Conservation (phyloP, 2,113 vertebrate species). For the Poeciliopsis turrubarensis region DNA sequence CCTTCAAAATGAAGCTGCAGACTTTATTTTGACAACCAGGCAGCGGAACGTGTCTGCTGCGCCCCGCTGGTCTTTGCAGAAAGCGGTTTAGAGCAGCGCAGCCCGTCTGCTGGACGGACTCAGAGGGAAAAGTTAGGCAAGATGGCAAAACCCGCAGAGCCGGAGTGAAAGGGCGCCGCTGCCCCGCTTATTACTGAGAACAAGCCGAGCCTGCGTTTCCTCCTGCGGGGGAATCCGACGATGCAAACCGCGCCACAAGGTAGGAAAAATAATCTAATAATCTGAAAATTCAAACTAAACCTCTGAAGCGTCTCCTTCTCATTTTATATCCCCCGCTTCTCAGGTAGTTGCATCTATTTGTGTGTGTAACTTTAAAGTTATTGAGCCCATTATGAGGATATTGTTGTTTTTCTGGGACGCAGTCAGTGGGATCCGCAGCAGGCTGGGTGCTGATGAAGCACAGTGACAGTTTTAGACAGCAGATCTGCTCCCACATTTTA, state of each 20-base stretch:
- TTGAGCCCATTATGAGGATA: neutral
- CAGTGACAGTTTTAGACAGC: constrained; percentile 66
- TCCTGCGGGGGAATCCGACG: constrained; percentile 41
- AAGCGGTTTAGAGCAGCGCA: constrained; percentile 51
- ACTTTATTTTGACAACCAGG: constrained; percentile 34
- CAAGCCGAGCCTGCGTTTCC: constrained; percentile 44
- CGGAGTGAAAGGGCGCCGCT: constrained; percentile 76
- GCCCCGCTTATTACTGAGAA: constrained; percentile 24
- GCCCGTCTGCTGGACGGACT: constrained; percentile 48
- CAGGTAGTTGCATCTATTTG: neutral
- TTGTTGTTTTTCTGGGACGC: neutral
- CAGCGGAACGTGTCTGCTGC: neutral
- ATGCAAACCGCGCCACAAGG: constrained; percentile 66
- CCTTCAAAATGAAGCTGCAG: neutral
- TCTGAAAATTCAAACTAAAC: neutral
- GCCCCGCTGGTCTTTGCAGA: constrained; percentile 10
- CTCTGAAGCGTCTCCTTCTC: neutral
- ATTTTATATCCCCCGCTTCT: neutral
- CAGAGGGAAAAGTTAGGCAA: constrained; percentile 76
- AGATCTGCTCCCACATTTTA: neutral
- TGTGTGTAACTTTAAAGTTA: neutral
- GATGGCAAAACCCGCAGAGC: constrained; percentile 75
- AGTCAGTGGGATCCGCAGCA: neutral
- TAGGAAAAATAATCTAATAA: constrained; percentile 41
- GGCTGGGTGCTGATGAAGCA: constrained; percentile 63